Base-by-base conservation (phyloP, 2,113 vertebrate species). In the Patagioenas fasciata region DNA sequence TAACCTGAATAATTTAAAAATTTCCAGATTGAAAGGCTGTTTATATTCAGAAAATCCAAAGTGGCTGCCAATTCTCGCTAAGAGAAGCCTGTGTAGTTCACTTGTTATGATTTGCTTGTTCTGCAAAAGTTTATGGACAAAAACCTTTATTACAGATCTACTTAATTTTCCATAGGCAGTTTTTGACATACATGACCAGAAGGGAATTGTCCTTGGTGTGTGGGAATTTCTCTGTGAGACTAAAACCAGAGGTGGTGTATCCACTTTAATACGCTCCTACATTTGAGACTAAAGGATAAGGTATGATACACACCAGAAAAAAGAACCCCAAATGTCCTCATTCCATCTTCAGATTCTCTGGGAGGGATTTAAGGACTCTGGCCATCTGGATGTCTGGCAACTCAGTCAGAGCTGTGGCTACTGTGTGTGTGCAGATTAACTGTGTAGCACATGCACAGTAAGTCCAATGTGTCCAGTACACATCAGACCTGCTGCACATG, bases 371-470 rank as follows among this genome's bases (percentile, higher is more conserved):
- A 92, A 95, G 91, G 93, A 96, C 96, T 96, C 93, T 92, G 93
- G 93, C 96, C 96, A 97, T 97, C 96, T 97, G 96, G 95, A 96
- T 95, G 96, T 97, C 96, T 97, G 96, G 94, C 95, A 96, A 96
- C 91, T 97, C 96, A 96, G 96, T 95, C 94, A 93, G 96, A 97
- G 94, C 96, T 97, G 95, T 97, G 96, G 96, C 96, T 97, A 97
- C 96, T 97, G 96, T 95, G 83, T 96, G 83, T 91, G 86, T 97
- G 86, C 95, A 96, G 94, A 97, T 97, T 95, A 97, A 96, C 96
- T 97, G 96, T 79, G 93, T 97, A 97, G 96, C 96, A 97, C 96
- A 97, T 96, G 96, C 95, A 96, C 95, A 97, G 96, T 97, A 92
- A 97, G 96, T 96, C 96, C 95, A 97, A 97, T 96, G 96, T 96